Conservation (phyloP, 2,888 invertebrate genomes). For the Lysandra coridon region DNA sequence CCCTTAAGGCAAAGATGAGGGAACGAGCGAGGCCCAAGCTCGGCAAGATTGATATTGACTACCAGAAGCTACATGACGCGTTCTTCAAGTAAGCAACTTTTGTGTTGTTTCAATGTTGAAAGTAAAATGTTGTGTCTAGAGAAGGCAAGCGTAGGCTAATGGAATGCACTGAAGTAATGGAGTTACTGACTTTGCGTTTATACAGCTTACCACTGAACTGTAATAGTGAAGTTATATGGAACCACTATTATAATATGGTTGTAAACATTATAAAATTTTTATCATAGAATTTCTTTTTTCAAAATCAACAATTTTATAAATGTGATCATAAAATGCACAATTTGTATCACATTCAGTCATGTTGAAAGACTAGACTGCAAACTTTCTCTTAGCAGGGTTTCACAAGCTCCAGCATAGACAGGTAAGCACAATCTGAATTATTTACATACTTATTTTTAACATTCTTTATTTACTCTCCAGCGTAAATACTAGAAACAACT, state of each 20-base stretch:
- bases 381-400: slow-evolving; percentile 10
- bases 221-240: no score
- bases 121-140: no score
- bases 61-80: slow-evolving; percentile 99
- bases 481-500: no score
- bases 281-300: background rate
- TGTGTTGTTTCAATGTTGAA: no score
- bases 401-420: background rate
- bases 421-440: background rate
- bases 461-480: no score
- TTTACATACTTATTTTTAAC: no score
- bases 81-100: slow-evolving; percentile 88
- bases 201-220: no score
- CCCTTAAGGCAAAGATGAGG: slow-evolving; percentile 97
- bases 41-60: slow-evolving; percentile 99
- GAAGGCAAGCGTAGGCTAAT: no score
- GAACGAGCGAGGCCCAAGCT: slow-evolving; percentile 98
- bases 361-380: slow-evolving; percentile 53
- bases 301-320: slow-evolving; percentile 36
- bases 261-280: background rate
- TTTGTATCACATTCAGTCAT: slow-evolving; percentile 50
- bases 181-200: no score
- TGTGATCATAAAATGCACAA: slow-evolving; percentile 38
- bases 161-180: no score
- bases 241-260: background rate